Evolutionary conservation across 2,888 invertebrate species (phyloP).

Genomic region (Antitype chi): DNA sequence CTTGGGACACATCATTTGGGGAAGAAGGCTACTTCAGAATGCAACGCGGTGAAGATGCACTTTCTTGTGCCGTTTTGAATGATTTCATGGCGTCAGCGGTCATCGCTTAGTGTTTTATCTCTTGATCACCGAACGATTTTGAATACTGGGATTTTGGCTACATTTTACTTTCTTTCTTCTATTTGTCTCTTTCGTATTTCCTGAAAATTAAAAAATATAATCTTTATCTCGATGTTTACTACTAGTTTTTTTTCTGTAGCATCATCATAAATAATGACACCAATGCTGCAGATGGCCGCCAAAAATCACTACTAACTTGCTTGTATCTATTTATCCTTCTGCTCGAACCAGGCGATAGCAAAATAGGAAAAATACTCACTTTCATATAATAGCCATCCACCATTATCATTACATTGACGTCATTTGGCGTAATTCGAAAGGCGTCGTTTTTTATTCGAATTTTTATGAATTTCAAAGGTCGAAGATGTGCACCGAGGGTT

Average conservation of each 20-base stretch:
- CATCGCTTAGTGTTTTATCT: conserved; percentile 4
- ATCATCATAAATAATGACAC: background rate
- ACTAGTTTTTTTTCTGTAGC: background rate
- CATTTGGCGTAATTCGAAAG: background rate
- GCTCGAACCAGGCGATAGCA: background rate
- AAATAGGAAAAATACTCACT: background rate
- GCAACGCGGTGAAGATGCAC: conserved; percentile 93
- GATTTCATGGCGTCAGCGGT: background rate
- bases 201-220: background rate
- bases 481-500: no score
- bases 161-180: background rate
- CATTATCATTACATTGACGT: background rate
- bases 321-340: background rate
- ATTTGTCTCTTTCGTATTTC: background rate
- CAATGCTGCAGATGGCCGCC: background rate
- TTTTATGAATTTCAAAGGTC: no score
- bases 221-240: background rate
- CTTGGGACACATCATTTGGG: conserved; percentile 93
- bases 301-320: background rate
- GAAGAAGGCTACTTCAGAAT: conserved; percentile 94
- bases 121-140: background rate
- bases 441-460: no score
- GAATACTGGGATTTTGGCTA: background rate
- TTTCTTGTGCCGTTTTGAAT: conserved; percentile 54
- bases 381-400: background rate